Conservation (phyloP, 2,888 invertebrate genomes). For the Hypolimnas misippus region DNA sequence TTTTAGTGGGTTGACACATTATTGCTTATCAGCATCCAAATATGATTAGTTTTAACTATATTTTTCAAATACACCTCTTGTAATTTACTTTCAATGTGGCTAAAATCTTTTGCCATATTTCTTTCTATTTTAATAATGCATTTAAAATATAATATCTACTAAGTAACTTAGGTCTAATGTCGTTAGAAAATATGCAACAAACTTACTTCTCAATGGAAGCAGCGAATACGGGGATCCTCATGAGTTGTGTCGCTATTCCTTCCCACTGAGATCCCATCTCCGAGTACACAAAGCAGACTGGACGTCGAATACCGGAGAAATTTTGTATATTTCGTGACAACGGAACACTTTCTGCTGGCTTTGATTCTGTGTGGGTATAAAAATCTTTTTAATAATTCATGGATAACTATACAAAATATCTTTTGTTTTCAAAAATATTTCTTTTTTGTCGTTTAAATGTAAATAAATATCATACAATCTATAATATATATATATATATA, state of each 20-base stretch:
- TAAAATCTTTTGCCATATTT: no score
- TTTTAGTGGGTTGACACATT: no score
- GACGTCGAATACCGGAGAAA: constrained; percentile 47
- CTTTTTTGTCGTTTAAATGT: no score
- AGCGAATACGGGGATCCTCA: constrained; percentile 82
- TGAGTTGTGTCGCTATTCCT: constrained; percentile 83
- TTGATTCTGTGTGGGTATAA: constrained; percentile 38
- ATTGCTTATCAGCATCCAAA: no score
- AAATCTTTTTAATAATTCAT: no score
- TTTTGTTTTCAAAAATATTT: no score
- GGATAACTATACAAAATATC: no score
- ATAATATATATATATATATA: no score
- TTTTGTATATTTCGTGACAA: not conserved
- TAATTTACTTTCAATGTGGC: no score
- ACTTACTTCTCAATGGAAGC: constrained; percentile 59
- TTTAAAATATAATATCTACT: not conserved
- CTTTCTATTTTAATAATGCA: not conserved
- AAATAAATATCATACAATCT: no score
- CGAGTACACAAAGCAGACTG: constrained; percentile 86
- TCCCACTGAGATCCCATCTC: constrained; percentile 87
- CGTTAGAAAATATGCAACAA: not conserved
- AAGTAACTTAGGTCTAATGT: not conserved
- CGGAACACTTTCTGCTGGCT: constrained; percentile 1
- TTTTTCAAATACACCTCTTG: no score
- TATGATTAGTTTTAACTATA: no score